These are phyloP conservation scores for Sphaerophoria taeniata DNA, from an alignment of 2,888 invertebrate species.

Conservation along the genomic window DNA sequence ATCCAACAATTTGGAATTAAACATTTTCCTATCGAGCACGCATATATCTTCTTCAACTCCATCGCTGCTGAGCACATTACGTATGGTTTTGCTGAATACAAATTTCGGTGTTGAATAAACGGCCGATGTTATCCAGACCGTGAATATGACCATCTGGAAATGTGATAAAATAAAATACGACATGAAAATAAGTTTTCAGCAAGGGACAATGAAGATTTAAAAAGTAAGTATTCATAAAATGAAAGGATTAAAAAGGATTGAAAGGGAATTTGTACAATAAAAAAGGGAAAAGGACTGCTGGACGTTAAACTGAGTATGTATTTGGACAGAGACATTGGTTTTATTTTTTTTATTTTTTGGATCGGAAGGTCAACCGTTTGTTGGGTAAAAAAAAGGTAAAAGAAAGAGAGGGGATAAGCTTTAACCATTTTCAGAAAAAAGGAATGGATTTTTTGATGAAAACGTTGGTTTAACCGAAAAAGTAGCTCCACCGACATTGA, in stretches of 20 bases:
- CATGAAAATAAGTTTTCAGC: not conserved
- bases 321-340: too few species aligned
- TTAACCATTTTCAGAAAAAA: too few species aligned
- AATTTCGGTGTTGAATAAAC: conserved; percentile 93
- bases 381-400: too few species aligned
- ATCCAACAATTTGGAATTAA: conserved; percentile 90
- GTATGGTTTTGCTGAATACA: conserved; percentile 91
- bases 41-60: conserved; percentile 85
- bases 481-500: too few species aligned
- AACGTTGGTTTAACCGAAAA: too few species aligned
- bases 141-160: conserved; percentile 88
- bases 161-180: conserved; percentile 16
- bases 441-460: too few species aligned
- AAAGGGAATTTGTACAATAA: not conserved
- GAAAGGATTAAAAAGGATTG: not conserved
- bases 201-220: not conserved
- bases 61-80: conserved; percentile 83
- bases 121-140: conserved; percentile 93
- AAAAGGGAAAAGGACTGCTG: too few species aligned
- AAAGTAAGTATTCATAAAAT: not conserved
- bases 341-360: too few species aligned
- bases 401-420: too few species aligned
- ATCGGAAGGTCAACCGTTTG: too few species aligned
- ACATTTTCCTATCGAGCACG: conserved; percentile 89
- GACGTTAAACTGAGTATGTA: too few species aligned